Evolutionary conservation across 2,888 invertebrate genomes (phyloP), one percentile per base, ranked within the genome.

Genomic region (Chromoteleia sp.): DNA sequence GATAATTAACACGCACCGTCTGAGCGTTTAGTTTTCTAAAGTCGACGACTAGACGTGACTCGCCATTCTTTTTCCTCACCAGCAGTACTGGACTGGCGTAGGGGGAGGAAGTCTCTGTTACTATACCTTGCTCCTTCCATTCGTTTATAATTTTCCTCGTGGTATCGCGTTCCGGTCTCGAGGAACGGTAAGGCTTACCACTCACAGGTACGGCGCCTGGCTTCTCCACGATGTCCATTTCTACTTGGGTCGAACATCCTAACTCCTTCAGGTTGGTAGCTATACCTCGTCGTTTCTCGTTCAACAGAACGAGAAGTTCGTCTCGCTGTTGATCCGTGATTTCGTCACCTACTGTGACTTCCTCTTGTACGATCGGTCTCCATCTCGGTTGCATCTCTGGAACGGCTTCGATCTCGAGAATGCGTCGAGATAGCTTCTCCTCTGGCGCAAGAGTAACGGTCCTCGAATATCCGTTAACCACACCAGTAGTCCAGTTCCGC

Each of bases 261-360:
- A 52, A 52, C 30, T 52, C 52, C 3, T 52, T 30, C 8, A 43
- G 14, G 1, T 14, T 43, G 10, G 15, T 3, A 6, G 41, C 41
- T 0, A 43, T 15, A 1, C 41, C 15, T 6, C 17, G 15, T 1
- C 41, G 15, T 15, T 15, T 43, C 10, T 43, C 15, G 41, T 43
- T 43, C 2, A 43, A 15, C 15, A 14, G 10, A 1, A 5, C 0
- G 70, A 73, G 7, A 50, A 12, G n/a, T 77, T 36, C 73, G 77
- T 77, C 1, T n/a, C n/a, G n/a, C 59, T 21, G 29, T 80, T 80
- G 41, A 7, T 3, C 17, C 1, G 17, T 14, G n/a, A 6, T n/a
- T 2, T 39, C 21, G 2, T 25, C 25, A n/a, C 14, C 50, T 0
- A 15, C 21, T 1, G 25, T 1, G 14, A 65, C 25, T 0, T 39